phyloP scores from a whole-genome alignment of 2,797 vertebrate species.

The Falco berigora region DNA sequence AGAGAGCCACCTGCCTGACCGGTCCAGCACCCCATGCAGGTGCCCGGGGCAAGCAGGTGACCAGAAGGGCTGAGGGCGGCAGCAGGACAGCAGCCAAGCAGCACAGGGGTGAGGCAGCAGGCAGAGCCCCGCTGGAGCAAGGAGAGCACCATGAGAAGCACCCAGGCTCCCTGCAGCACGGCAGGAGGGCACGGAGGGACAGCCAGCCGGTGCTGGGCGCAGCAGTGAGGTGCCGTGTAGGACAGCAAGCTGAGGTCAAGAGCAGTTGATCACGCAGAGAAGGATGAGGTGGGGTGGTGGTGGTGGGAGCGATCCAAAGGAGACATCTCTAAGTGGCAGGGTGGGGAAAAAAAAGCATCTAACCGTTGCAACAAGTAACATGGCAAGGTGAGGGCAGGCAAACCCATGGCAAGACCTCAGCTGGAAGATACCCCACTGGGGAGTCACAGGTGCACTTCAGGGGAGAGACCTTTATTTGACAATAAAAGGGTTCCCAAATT shows the following conservation, averaged over 20 bases:
- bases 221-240: neutral
- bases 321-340: fast-evolving
- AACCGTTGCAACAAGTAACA: fast-evolving
- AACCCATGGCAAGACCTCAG: neutral
- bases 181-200: neutral
- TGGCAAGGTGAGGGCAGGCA: neutral
- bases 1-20: neutral
- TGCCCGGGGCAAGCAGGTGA: neutral
- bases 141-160: fast-evolving
- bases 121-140: neutral
- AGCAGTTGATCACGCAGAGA: neutral
- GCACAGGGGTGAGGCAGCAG: fast-evolving
- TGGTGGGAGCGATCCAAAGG: neutral
- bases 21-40: neutral
- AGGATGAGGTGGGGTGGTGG: neutral
- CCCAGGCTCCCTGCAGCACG: fast-evolving
- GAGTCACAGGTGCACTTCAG: fast-evolving
- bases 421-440: too few relatives aligned
- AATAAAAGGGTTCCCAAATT: neutral
- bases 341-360: neutral
- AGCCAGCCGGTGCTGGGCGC: neutral
- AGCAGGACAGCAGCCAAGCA: fast-evolving
- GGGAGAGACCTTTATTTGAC: neutral
- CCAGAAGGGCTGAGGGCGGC: fast-evolving
- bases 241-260: neutral